Evolutionary conservation across 2,797 vertebrate species (phyloP).

Genomic region (Babyrousa celebensis): DNA sequence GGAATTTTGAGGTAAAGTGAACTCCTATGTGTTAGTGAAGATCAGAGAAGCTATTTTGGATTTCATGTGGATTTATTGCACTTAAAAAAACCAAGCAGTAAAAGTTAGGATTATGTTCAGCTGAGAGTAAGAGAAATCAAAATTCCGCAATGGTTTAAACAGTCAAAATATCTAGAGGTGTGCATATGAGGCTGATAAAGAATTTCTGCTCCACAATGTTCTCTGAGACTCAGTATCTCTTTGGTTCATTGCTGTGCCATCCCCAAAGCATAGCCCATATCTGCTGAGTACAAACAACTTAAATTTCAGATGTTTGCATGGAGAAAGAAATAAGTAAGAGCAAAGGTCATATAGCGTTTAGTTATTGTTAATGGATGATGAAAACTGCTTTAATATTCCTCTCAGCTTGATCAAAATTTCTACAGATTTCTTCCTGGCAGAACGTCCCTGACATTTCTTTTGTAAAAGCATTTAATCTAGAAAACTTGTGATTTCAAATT

Average conservation of each 20-base stretch:
- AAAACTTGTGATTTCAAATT: constrained; percentile 8
- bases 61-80: not conserved
- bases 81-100: not conserved
- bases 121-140: not conserved
- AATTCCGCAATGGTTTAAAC: not conserved
- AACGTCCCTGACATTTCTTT: not conserved
- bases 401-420: not conserved
- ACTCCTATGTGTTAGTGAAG: not conserved
- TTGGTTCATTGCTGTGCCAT: not conserved
- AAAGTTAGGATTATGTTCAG: not conserved
- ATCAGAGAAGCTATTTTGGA: not conserved
- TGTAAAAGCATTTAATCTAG: not conserved
- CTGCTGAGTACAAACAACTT: not conserved
- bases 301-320: not conserved
- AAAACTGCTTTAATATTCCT: not conserved
- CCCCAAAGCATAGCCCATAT: not conserved
- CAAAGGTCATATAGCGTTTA: not conserved
- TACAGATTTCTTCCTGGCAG: not conserved
- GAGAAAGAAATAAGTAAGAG: not conserved
- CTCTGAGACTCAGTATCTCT: not conserved
- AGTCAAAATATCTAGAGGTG: not conserved
- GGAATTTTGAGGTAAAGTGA: not conserved
- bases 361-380: not conserved
- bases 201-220: not conserved
- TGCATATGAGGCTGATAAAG: not conserved